Evolutionary conservation across 53 echinoderm and acorn worm species (phyloP).

Genomic region (Henricia sp.): DNA sequence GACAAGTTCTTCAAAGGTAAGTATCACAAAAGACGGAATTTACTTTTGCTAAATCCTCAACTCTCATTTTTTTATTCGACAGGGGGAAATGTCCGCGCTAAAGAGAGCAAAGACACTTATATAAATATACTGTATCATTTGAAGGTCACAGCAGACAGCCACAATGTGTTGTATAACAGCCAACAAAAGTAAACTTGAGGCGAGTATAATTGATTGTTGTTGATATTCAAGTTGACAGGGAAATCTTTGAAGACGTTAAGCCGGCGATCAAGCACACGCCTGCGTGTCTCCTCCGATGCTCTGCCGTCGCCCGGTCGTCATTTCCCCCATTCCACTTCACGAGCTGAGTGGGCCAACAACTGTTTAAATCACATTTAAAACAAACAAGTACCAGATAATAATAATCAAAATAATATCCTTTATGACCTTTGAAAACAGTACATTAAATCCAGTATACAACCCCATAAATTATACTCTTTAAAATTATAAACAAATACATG

Average conservation of each 20-base stretch:
- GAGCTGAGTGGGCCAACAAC: neutral
- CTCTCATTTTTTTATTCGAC: too few species aligned
- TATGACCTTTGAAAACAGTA: conserved; percentile 2
- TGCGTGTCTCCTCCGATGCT: neutral
- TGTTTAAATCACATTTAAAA: conserved; percentile 15
- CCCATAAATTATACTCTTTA: conserved; percentile 7
- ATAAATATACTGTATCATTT: too few species aligned
- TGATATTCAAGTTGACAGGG: neutral
- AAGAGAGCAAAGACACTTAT: too few species aligned
- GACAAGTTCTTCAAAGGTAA: too few species aligned
- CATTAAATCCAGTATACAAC: conserved; percentile 4
- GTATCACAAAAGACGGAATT: too few species aligned
- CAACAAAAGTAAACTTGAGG: neutral
- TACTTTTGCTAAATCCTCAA: too few species aligned
- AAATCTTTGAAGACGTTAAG: neutral
- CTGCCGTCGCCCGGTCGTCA: neutral
- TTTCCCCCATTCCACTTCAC: neutral
- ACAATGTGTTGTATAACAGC: too few species aligned
- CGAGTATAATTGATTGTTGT: neutral
- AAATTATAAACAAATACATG: neutral
- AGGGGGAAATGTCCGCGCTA: too few species aligned
- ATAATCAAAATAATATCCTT: neutral
- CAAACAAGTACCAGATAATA: neutral
- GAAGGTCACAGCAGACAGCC: too few species aligned
- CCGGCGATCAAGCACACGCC: too few species aligned